Evolutionary conservation across 2,113 vertebrate genomes (phyloP), one percentile per base, ranked within the genome.

Genomic region (Origma solitaria): DNA sequence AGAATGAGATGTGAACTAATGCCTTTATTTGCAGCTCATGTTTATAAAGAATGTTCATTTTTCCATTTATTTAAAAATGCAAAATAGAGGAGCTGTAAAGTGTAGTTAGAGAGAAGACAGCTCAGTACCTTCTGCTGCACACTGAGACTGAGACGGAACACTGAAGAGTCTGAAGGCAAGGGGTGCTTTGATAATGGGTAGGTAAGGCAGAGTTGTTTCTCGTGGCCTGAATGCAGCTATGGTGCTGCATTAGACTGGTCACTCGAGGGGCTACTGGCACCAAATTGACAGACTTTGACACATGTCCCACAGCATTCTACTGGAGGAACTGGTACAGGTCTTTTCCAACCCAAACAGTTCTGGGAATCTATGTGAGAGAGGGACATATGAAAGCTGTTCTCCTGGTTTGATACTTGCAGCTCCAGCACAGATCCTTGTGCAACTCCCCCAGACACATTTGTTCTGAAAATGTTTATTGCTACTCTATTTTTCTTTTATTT

Each of bases 261-360:
- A 68, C 24, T 68, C 23, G 31, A 68, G 64, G 49, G 19, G 8
- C 9, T 54, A 0, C 37, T 30, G 7, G 30, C 35, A 30, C 35
- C 0, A 0, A 19, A 13, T 3, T 37, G 33, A 38, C 20, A 38
- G 10, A 9, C 37, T 50, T 35, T 50, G 47, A 38, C 28, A n/a
- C 3, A 6, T 44, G 75, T 54, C 30, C 54, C 6, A 11, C 40
- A 61, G 11, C 7, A 61, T 53, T 54, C 30, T 54, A 0, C 19
- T 44, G 79, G 16, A 54, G 28, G 50, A 78, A 14, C 13, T n/a
- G 10, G 27, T 50, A 68, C 18, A 61, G 33, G 11, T 61, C 20
- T 62, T 62, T 88, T 62, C n/a, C 54, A 50, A 44, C 24, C 5
- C 16, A 50, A 20, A 68, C 7, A 6, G 35, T 35, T 56, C 14